Percentiles rank a stretch among this genome's conserved stretches.
phyloP scores from a whole-genome alignment of 2,797 vertebrate species.

The Manis pentadactyla region DNA sequence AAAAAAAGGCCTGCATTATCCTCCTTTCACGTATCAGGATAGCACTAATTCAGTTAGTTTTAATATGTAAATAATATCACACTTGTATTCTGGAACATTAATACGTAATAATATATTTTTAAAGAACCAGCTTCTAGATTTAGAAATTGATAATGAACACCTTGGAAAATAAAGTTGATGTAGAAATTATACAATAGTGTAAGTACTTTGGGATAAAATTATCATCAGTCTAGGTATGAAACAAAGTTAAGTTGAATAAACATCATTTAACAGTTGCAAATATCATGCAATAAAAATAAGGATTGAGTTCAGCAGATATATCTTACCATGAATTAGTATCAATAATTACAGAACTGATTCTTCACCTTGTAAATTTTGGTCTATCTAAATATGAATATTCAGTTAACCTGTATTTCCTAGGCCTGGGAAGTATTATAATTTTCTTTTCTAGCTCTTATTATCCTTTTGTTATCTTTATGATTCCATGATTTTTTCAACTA shows the following conservation, averaged over 20 bases:
- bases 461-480: neutral
- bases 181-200: neutral
- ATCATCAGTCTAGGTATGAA: neutral
- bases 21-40: neutral
- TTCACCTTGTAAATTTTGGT: neutral
- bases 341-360: neutral
- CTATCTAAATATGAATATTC: neutral
- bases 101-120: neutral
- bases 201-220: neutral
- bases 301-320: neutral
- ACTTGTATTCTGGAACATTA: neutral
- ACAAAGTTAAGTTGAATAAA: neutral
- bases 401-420: neutral
- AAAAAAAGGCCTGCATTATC: neutral
- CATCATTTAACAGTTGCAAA: neutral
- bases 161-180: neutral
- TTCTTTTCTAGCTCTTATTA: neutral
- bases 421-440: neutral
- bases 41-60: neutral
- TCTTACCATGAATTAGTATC: neutral
- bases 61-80: neutral
- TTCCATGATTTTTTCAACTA: neutral
- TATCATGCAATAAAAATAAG: neutral
- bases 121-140: neutral
- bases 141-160: constrained; percentile 47